phyloP scores from a whole-genome alignment of 2,113 vertebrate species.

The Mirza zaza region DNA sequence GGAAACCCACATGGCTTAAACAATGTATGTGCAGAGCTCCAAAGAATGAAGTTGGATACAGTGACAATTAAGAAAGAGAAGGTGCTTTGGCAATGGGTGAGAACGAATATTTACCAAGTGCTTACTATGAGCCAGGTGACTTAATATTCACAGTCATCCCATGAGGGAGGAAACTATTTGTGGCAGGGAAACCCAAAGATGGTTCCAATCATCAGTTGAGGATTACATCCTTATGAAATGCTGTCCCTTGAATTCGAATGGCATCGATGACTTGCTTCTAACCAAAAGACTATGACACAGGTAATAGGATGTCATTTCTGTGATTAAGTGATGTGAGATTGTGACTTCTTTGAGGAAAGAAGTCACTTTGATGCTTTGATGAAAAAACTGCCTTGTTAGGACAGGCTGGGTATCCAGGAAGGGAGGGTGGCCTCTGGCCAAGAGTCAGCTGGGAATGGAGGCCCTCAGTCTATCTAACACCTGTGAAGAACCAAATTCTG shows the following conservation, averaged over 20 bases:
- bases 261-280: not conserved
- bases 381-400: not conserved
- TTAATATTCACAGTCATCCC: not conserved
- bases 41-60: not conserved
- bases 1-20: not conserved
- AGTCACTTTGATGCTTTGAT: not conserved
- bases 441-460: not conserved
- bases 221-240: not conserved
- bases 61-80: not conserved
- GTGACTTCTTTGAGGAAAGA: not conserved
- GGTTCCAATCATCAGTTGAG: not conserved
- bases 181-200: not conserved
- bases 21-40: not conserved
- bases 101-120: not conserved
- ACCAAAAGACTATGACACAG: not conserved
- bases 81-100: not conserved
- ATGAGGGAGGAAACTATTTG: not conserved
- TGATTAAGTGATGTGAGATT: not conserved
- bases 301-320: not conserved
- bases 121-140: not conserved
- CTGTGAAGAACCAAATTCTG: not conserved
- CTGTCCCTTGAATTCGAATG: not conserved
- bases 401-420: not conserved
- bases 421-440: not conserved
- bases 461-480: not conserved